Evolutionary conservation across 1,140 invertebrate genomes (phyloP), one percentile per base, ranked within the genome.

Genomic region (Drosophila kepulauana): DNA sequence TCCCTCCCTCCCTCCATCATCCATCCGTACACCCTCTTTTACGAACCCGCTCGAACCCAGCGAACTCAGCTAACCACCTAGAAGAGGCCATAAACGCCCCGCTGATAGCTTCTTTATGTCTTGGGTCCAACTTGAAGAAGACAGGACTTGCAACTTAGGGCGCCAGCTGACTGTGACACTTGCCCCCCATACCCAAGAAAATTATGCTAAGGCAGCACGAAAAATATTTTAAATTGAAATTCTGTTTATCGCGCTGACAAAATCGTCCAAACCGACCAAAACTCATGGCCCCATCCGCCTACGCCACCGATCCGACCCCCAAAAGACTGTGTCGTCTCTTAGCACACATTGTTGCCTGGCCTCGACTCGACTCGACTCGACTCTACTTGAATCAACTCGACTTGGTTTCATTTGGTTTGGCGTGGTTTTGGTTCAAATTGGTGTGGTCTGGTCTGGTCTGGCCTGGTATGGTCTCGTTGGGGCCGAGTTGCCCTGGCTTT

Each of bases 201-300:
- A 82, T 70, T 80, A 79, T 80, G 80, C 75, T 63, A 68, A 62
- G 43, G 73, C 80, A 80, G 78, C 78, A 78, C 16, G 63, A 65
- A 69, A 75, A 79, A 77, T 89, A 88, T 88, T 88, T 88, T 88
- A 88, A 88, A 88, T 88, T 88, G 85, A 88, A 88, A 88, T 88
- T 88, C 85, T 88, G 86, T 88, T 88, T 88, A 88, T 88, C 85
- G 72, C 82, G 54, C 71, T 58, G 71, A 85, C 63, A 71, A 84
- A 86, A 86, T 85, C 82, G 49, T 61, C 43, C 49, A 56, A 56
- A 67, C 72, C 56, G 62, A 58, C 51, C 30, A 25, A 75, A 70
- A 54, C 56, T 25, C 43, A 69, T 15, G 30, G 13, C 56, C 35
- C 41, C 13, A 5, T 8, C 13, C 30, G 30, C 3, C 15, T 25